phyloP scores from a whole-genome alignment of 1,140 invertebrate genomes.

The Wiebesia pumilae region DNA sequence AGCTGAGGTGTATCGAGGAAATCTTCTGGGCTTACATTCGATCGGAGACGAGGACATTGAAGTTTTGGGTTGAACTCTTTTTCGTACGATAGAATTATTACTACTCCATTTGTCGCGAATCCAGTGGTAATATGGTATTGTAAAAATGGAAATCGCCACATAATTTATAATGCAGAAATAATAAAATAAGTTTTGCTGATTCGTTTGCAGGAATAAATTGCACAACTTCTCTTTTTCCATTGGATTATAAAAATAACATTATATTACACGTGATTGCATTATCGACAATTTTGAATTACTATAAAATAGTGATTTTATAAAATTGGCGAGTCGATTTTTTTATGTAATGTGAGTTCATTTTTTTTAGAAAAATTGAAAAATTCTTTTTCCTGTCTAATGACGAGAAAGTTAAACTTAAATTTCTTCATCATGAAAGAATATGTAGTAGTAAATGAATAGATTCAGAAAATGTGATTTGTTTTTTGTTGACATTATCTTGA shows the following conservation, averaged over 20 bases:
- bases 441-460: too few species aligned
- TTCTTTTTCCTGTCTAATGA: too few species aligned
- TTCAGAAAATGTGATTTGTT: too few species aligned
- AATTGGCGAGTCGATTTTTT: too few species aligned
- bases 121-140: not conserved
- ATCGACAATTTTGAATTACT: too few species aligned
- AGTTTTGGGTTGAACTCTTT: not conserved
- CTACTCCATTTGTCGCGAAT: not conserved
- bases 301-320: too few species aligned
- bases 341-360: too few species aligned
- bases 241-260: not conserved
- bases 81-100: not conserved
- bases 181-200: not conserved
- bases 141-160: not conserved
- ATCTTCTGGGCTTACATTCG: not conserved
- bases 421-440: too few species aligned
- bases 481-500: too few species aligned
- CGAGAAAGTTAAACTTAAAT: too few species aligned
- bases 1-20: not conserved
- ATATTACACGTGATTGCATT: not conserved
- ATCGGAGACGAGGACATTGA: not conserved
- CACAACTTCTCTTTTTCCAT: not conserved
- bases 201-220: not conserved
- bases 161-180: not conserved
- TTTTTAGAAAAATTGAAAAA: too few species aligned